These are phyloP conservation scores for Paralichthys olivaceus DNA, from an alignment of 2,113 vertebrate genomes.

Conservation along the genomic window DNA sequence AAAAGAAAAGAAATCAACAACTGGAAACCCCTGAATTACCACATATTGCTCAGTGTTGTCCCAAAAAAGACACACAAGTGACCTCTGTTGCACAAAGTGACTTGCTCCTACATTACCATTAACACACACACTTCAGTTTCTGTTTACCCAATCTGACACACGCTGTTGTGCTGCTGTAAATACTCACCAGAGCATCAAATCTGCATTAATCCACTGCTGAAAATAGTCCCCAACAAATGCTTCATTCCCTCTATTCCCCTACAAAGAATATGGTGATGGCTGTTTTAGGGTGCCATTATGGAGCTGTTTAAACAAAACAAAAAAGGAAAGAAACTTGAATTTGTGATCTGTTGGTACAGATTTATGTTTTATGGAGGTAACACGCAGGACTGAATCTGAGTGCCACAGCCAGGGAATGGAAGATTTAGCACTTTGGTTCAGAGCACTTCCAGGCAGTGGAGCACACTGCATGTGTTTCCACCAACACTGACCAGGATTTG, in stretches of 20 bases:
- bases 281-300: background rate
- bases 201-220: background rate
- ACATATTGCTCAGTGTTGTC: no score
- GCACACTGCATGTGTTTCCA: background rate
- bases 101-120: background rate
- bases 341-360: background rate
- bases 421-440: constrained; percentile 1
- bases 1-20: no score
- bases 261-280: background rate
- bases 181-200: background rate
- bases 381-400: background rate
- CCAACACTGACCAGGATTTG: constrained; percentile 5
- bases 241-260: background rate
- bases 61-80: no score
- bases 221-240: background rate
- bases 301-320: background rate
- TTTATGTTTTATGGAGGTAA: background rate
- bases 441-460: background rate
- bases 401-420: background rate
- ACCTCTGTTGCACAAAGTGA: background rate
- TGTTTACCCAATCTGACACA: background rate
- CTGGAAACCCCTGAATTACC: no score
- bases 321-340: background rate
- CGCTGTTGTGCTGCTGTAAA: background rate
- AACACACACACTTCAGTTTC: background rate